These are phyloP conservation scores for Ptychodera flava DNA, from an alignment of 35 echinoderm and acorn worm genomes.

Conservation along the genomic window DNA sequence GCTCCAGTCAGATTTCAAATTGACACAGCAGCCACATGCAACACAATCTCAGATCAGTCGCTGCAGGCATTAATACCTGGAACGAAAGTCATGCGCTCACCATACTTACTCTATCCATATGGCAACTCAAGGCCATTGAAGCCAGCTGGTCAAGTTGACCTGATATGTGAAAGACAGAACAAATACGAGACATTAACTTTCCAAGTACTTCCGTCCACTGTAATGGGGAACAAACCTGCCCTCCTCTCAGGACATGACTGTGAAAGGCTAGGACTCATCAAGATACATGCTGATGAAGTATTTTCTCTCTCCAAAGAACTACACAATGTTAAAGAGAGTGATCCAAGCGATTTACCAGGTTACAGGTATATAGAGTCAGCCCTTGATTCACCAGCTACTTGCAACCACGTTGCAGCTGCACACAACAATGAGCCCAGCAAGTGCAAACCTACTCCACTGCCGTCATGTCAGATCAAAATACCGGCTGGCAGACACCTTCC, in stretches of 20 bases:
- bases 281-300: neutral
- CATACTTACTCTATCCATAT: neutral
- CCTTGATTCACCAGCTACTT: neutral
- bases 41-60: no score
- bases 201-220: neutral
- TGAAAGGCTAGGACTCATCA: neutral
- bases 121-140: neutral
- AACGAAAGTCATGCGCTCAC: no score
- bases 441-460: neutral
- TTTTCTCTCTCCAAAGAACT: neutral
- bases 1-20: no score
- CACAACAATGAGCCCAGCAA: neutral
- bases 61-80: no score
- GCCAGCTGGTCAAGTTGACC: neutral
- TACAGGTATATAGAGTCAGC: neutral
- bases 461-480: neutral
- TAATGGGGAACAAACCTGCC: neutral
- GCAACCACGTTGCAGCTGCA: neutral
- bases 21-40: no score
- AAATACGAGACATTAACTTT: neutral
- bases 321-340: neutral
- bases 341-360: neutral
- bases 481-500: neutral
- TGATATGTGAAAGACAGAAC: neutral
- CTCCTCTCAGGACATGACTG: neutral